Evolutionary conservation across 2,113 vertebrate genomes (phyloP), one percentile per base, ranked within the genome.

Genomic region (Dicrurus megarhynchus): DNA sequence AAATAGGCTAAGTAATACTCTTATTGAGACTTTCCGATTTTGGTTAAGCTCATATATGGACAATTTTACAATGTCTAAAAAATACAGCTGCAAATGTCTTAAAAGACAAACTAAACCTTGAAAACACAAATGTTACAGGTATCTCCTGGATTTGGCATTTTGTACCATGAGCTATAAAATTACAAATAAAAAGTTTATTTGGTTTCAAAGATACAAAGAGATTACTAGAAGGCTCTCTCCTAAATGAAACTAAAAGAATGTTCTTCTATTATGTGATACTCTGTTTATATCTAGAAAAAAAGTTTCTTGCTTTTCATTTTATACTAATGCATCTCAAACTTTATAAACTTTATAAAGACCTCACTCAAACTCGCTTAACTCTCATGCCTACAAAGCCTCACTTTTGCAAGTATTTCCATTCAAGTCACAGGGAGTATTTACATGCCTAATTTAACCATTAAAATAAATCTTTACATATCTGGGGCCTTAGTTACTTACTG

Each of bases 151-250:
- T 61, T 53, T 61, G 20, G 46, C n/a, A 80, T 90, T 63, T 84
- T 67, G 14, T 74, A 57, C 46, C 8, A 6, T 5, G 11, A 88
- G 28, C 32, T 83, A 74, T 3, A 35, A n/a, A 77, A n/a, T 77
- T 73, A 88, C n/a, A 90, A 92, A 88, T 56, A 79, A 88, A 91
- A 90, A 61, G 42, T 41, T 90, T 56, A 93, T 90, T 94, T 69
- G 14, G 16, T 60, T 65, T 92, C 63, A 80, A 88, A 86, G 75
- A 79, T 13, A 84, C 20, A 55, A 53, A 56, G 3, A 74, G 41
- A 83, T 69, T 83, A 73, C 18, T 56, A 69, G 16, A n/a, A 22
- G 11, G 35, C 4, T 28, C 35, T 77, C 33, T 67, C 68, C 50
- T 23, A 81, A 73, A 75, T 30, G 28, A 91, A 60, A 75, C 5